phyloP scores from a whole-genome alignment of 2,888 invertebrate genomes.

The Phlogophora meticulosa region DNA sequence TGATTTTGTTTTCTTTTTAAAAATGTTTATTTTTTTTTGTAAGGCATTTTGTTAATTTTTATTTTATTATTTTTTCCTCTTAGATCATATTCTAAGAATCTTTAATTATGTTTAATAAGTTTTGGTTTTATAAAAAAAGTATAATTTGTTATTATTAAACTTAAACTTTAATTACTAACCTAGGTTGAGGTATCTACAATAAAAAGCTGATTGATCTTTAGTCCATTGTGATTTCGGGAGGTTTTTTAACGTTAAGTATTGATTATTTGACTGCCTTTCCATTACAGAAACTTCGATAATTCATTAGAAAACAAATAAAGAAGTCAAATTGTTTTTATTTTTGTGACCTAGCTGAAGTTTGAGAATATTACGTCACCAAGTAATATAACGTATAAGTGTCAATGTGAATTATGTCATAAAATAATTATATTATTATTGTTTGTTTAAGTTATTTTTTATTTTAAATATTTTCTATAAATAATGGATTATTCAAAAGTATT shows the following conservation, averaged over 20 bases:
- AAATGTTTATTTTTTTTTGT: not conserved
- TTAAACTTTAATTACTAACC: not conserved
- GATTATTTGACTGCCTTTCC: conserved; percentile 6
- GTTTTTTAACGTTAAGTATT: conserved; percentile 2
- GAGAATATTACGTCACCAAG: conserved; percentile 1
- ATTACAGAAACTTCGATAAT: too few relatives aligned
- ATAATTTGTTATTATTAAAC: not conserved
- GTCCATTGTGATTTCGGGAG: not conserved
- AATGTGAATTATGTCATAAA: not conserved
- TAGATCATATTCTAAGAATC: too few relatives aligned
- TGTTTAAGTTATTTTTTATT: conserved; percentile 5
- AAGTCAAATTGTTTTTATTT: conserved; percentile 6
- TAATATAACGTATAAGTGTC: conserved; percentile 13
- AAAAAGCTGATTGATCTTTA: too few relatives aligned
- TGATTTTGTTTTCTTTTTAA: conserved; percentile 1
- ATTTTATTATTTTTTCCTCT: not conserved
- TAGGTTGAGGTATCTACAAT: not conserved
- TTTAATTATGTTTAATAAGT: too few relatives aligned
- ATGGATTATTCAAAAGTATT: conserved; percentile 7
- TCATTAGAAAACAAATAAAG: conserved; percentile 2
- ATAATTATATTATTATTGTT: conserved; percentile 3
- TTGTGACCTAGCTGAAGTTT: not conserved
- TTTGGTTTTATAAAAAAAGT: too few relatives aligned
- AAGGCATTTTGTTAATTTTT: not conserved
- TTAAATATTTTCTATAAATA: not conserved